Conservation (phyloP, 1,140 invertebrate species). For the Harlomillsia oculata region DNA sequence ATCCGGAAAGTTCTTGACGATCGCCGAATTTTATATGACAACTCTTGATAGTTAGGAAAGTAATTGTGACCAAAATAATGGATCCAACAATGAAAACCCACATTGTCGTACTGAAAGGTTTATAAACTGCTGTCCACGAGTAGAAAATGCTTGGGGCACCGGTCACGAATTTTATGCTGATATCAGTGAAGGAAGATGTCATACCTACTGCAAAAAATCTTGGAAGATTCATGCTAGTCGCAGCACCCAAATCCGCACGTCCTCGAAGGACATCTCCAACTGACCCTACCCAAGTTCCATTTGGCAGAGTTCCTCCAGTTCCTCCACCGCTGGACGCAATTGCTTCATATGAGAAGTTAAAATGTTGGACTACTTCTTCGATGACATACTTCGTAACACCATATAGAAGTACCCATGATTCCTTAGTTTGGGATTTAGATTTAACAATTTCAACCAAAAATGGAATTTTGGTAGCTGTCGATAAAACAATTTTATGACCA, state of each 20-base stretch:
- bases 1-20: not conserved
- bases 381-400: not conserved
- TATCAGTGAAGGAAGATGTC: not conserved
- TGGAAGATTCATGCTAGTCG: not conserved
- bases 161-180: not conserved
- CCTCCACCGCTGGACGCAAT: constrained; percentile 1
- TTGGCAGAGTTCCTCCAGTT: constrained; percentile 3
- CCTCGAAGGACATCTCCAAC: constrained; percentile 6
- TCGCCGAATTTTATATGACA: not conserved
- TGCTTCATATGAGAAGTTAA: not conserved
- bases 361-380: not conserved
- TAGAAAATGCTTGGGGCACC: not conserved
- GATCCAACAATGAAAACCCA: not conserved
- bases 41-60: not conserved
- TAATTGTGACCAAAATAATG: not conserved
- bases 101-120: not conserved
- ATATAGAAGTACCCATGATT: not conserved
- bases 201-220: not conserved
- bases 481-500: constrained; percentile 1
- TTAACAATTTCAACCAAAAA: not conserved
- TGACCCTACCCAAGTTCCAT: constrained; percentile 11
- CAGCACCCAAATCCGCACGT: constrained; percentile 2
- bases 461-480: not conserved
- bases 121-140: not conserved
- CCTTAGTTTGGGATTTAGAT: not conserved